Evolutionary conservation across 2,888 invertebrate species (phyloP).

Genomic region (Ectemnius cavifrons): DNA sequence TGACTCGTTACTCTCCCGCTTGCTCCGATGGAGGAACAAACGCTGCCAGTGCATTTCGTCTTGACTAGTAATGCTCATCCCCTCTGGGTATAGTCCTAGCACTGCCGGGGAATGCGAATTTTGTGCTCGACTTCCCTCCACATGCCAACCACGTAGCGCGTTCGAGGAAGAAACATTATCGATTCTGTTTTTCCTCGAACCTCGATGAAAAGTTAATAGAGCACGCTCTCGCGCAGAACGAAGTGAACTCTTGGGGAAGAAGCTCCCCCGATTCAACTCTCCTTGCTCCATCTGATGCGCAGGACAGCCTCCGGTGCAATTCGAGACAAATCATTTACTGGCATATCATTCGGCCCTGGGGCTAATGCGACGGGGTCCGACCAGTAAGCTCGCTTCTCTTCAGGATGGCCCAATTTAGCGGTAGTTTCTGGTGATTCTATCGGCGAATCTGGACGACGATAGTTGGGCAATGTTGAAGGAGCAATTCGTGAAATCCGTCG

Average conservation of each 20-base stretch:
- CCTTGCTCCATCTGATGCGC: constrained; percentile 23
- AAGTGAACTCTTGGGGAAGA: constrained; percentile 30
- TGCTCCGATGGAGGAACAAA: background rate
- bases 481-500: constrained; percentile 35
- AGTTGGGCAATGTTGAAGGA: constrained; percentile 9
- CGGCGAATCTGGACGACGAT: background rate
- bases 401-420: constrained; percentile 19
- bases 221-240: constrained; percentile 11
- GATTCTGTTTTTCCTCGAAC: constrained; percentile 67
- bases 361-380: constrained; percentile 25
- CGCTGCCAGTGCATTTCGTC: background rate
- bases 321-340: constrained; percentile 49
- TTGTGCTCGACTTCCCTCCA: constrained; percentile 46
- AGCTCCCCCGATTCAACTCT: background rate
- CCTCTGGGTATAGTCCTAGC: background rate
- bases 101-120: constrained; percentile 46
- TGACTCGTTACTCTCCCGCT: background rate
- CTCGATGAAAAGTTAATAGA: constrained; percentile 68
- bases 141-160: constrained; percentile 62
- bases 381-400: constrained; percentile 26
- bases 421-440: constrained; percentile 12
- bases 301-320: constrained; percentile 27
- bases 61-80: constrained; percentile 7
- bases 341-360: constrained; percentile 32
- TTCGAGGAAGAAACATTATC: constrained; percentile 63